Base-by-base conservation (phyloP, 2,797 vertebrate genomes). In the Neosilurus mollespiculum region DNA sequence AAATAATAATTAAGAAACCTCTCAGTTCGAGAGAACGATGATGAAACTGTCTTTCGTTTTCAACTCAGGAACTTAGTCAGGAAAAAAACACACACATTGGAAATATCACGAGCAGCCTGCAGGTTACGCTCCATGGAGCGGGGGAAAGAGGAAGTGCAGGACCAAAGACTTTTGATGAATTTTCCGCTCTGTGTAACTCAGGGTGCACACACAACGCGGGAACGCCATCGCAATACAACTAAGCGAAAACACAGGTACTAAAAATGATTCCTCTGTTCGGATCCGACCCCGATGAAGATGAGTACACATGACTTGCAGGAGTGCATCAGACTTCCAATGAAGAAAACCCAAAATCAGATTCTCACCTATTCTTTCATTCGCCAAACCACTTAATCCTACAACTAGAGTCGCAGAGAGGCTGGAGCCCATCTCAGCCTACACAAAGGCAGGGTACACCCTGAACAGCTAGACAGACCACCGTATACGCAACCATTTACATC, bases 91-190 rank as follows among this genome's bases (percentile, higher is more conserved):
- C 22, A 3, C 9, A 2, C 22, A 59, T n/a, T 43, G 11, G 8
- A 26, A 53, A 51, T 72, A 72, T 16, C 16, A n/a, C 14, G 14
- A 24, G 10, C n/a, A 10, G 24, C 14, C 24, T 18, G 49, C 12
- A 24, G 16, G 22, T 51, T 24, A 3, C 0, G n/a, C 49, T 16
- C 22, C 49, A 24, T 53, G 24, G 24, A 71, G 43, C 9, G 49
- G 69, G 16, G 53, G 78, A 83, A 82, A 83, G 51, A 73, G 86
- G 86, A 87, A 86, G 81, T 80, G 9, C 16, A 75, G 51, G 83
- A 75, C 10, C 75, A 87, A 83, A 82, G 81, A 83, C 24, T 80
- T 34, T 26, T 75, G 51, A 64, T 56, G 71, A 75, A 56, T 51
- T 56, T 75, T 75, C 24, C 22, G 16, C 24, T 54, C 22, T 26